Evolutionary conservation across 2,113 vertebrate genomes (phyloP).

Genomic region (Guaruba guarouba): DNA sequence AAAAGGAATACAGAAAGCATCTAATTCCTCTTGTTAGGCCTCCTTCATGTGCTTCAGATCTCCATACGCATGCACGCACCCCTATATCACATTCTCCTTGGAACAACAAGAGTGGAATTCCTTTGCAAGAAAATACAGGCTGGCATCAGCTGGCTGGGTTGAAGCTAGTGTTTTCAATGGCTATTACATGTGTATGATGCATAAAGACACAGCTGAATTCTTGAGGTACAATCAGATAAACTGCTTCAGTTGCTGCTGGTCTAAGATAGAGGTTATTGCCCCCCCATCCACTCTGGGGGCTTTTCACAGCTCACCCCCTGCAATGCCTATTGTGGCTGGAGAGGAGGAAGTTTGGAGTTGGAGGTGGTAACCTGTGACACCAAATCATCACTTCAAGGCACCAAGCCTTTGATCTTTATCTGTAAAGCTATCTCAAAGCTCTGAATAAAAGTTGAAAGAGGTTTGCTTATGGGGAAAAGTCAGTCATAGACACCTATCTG

Average conservation of each 20-base stretch:
- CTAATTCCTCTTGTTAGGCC: background rate
- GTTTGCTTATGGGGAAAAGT: background rate
- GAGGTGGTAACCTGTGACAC: background rate
- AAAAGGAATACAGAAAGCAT: background rate
- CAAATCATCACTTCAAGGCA: background rate
- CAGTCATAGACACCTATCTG: background rate
- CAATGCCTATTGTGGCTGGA: background rate
- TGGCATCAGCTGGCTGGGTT: background rate
- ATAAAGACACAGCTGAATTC: background rate
- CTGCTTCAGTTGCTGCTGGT: background rate
- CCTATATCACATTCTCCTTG: background rate
- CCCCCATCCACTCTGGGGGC: background rate
- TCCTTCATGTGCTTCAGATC: background rate
- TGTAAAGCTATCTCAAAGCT: background rate
- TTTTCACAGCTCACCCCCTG: background rate
- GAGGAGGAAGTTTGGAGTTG: background rate
- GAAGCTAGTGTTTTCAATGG: background rate
- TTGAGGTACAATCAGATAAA: background rate
- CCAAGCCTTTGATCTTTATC: slow-evolving; percentile 5
- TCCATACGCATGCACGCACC: background rate
- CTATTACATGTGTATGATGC: background rate
- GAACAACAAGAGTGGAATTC: background rate
- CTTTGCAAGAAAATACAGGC: background rate
- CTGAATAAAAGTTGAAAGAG: background rate
- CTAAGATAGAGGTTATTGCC: background rate